These are phyloP conservation scores for Mastomys coucha DNA, from an alignment of 2,113 vertebrate genomes.

Conservation along the genomic window DNA sequence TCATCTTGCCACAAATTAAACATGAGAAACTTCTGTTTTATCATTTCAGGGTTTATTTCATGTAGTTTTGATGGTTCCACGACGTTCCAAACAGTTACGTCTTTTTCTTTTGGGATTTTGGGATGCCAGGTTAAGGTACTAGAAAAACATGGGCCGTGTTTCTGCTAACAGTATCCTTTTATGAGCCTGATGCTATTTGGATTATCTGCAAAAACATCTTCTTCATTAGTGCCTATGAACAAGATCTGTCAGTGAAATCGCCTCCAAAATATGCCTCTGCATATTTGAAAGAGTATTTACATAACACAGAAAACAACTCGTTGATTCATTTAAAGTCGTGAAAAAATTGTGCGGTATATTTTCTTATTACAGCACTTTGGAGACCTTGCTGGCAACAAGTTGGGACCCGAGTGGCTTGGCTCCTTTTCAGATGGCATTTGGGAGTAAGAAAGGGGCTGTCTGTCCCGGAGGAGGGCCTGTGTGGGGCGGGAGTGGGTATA, in stretches of 20 bases:
- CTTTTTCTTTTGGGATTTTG: constrained; percentile 26
- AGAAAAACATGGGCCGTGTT: not conserved
- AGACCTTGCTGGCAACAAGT: not conserved
- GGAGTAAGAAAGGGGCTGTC: not conserved
- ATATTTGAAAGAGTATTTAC: constrained; percentile 58
- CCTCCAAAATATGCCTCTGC: constrained; percentile 43
- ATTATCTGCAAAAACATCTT: constrained; percentile 53
- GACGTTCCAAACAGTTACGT: not conserved
- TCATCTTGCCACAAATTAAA: constrained; percentile 28
- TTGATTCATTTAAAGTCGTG: constrained; percentile 36
- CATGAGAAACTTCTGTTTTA: constrained; percentile 29
- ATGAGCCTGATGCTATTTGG: not conserved
- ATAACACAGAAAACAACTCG: constrained; percentile 52
- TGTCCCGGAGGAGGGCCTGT: not conserved
- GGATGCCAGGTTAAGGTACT: not conserved
- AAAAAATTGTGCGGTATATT: not conserved
- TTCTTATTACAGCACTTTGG: not conserved
- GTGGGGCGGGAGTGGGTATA: not conserved
- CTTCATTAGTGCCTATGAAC: constrained; percentile 50
- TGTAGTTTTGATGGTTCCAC: constrained; percentile 13
- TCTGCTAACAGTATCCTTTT: not conserved
- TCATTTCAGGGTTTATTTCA: not conserved
- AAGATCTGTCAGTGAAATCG: constrained; percentile 49
- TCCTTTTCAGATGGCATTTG: not conserved
- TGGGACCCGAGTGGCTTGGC: constrained; percentile 2